Evolutionary conservation across 2,797 vertebrate genomes (phyloP), one percentile per base, ranked within the genome.

Genomic region (Muscicapa striata): DNA sequence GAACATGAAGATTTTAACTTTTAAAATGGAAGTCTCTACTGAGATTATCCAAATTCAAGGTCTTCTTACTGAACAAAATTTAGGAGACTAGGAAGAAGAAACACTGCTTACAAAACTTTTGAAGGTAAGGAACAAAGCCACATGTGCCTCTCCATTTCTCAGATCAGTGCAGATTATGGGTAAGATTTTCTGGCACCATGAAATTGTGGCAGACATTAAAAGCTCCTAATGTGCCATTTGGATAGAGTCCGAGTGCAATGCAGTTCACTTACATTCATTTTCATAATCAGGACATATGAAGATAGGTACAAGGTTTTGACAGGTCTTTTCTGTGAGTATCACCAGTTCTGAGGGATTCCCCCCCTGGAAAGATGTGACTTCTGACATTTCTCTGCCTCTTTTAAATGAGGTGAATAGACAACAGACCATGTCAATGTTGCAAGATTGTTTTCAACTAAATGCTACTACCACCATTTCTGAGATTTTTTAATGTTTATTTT

Each of bases 401-500:
- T 69, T 77, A 21, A 30, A 72, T 36, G 16, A 89, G 29, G 41
- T 49, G 12, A 88, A 34, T 23, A 63, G 30, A 34, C 54, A 82
- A 74, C 15, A 87, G 30, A 40, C 18, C 26, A 2, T 54, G 30
- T 58, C 70, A 58, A 75, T 62, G 15, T 20, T 34, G 20, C 8
- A 68, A 57, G 38, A 34, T 8, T 52, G 9, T 62, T 94, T 87
- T 87, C 66, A 74, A 36, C n/a, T 81, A 69, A 69, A 40, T 58
- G 32, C 7, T 41, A 70, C 30, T 26, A 34, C 6, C 80, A 30
- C 5, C 2, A 9, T 66, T 78, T 84, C 82, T 72, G 41, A 12
- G 29, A 6, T 87, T 84, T 77, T 89, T 89, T 40, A 12, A 18
- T 84, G 22, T 72, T 96, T 91, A 45, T 24, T 89, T 95, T 94